Conservation (phyloP, 2,888 invertebrate genomes). For the Aradus depressus region DNA sequence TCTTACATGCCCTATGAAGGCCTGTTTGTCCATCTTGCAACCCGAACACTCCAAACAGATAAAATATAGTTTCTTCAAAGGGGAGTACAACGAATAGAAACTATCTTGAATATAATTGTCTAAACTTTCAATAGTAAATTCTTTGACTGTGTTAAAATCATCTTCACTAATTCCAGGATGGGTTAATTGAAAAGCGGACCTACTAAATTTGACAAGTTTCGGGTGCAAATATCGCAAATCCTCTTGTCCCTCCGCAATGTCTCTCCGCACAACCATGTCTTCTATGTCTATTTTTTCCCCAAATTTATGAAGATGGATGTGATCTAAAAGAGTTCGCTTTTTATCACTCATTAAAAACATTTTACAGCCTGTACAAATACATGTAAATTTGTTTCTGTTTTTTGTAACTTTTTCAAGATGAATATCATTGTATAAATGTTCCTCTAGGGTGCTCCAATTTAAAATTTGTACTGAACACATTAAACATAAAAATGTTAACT, state of each 20-base stretch:
- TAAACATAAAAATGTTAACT: too few relatives aligned
- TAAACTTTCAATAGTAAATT: not conserved
- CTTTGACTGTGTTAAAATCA: constrained; percentile 1
- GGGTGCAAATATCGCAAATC: too few relatives aligned
- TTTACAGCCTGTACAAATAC: too few relatives aligned
- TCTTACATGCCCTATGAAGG: not conserved
- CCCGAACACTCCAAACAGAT: not conserved
- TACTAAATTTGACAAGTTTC: constrained; percentile 1
- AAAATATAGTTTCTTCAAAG: constrained; percentile 7
- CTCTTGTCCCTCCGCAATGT: too few relatives aligned
- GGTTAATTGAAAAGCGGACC: not conserved
- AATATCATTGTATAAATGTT: too few relatives aligned
- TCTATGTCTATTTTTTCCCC: too few relatives aligned
- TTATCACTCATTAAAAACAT: not conserved
- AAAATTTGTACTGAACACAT: too few relatives aligned
- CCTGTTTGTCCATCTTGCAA: not conserved
- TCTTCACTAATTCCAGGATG: constrained; percentile 1
- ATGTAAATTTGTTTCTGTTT: too few relatives aligned
- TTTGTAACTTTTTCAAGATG: too few relatives aligned
- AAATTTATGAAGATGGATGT: not conserved
- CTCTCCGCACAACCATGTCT: not conserved
- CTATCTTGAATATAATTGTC: constrained; percentile 2
- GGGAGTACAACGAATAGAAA: constrained; percentile 1
- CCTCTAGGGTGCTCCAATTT: too few relatives aligned
- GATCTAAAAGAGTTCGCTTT: not conserved